Evolutionary conservation across 2,888 invertebrate genomes (phyloP).

Genomic region (Sphaerophoria rueppellii): DNA sequence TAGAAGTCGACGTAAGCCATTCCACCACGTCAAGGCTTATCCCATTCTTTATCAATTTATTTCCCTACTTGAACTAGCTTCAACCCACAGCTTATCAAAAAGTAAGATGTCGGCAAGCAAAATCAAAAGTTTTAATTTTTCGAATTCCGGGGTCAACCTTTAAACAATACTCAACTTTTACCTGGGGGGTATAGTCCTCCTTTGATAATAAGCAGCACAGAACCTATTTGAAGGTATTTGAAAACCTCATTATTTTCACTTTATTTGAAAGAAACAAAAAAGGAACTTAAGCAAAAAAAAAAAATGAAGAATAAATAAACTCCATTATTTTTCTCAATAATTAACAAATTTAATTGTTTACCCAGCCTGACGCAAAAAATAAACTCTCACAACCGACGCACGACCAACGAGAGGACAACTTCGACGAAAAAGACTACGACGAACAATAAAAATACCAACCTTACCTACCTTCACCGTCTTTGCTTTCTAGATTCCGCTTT

Average conservation of each 20-base stretch:
- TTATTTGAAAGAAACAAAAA: not conserved
- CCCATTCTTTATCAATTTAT: too few relatives aligned
- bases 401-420: too few relatives aligned
- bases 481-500: too few relatives aligned
- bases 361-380: slow-evolving; percentile 17
- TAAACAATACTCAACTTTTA: too few relatives aligned
- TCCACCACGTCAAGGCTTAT: too few relatives aligned
- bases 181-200: not conserved
- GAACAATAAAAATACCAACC: slow-evolving; percentile 37
- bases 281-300: not conserved
- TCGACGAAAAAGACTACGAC: not conserved
- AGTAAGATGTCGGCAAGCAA: too few relatives aligned
- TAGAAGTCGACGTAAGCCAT: too few relatives aligned
- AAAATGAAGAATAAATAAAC: not conserved
- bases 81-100: too few relatives aligned
- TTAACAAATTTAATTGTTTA: slow-evolving; percentile 51
- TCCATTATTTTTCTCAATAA: slow-evolving; percentile 44
- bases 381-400: not conserved
- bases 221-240: slow-evolving; percentile 12
- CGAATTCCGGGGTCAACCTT: too few relatives aligned
- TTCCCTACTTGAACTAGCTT: too few relatives aligned
- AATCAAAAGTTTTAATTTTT: too few relatives aligned
- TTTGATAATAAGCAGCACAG: not conserved
- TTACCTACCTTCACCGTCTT: not conserved
- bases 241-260: slow-evolving; percentile 32